Percentiles rank a stretch among this genome's conserved stretches.
Conservation (phyloP, 2,113 vertebrate species). For the Urocynchramus pylzowi region DNA sequence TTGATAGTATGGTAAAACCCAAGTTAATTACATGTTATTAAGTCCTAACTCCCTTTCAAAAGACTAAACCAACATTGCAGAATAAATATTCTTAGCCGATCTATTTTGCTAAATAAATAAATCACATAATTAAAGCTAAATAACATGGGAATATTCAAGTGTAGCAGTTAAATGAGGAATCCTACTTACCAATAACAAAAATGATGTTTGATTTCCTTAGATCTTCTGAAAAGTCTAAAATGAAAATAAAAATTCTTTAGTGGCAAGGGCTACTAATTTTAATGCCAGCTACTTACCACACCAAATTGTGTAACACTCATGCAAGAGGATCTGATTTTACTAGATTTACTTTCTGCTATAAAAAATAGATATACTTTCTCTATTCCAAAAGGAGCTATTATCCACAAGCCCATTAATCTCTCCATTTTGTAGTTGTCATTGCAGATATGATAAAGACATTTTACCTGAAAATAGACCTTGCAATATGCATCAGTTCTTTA, state of each 20-base stretch:
- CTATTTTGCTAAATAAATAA: not conserved
- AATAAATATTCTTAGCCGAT: not conserved
- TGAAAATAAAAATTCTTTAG: constrained; percentile 42
- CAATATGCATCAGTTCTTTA: not conserved
- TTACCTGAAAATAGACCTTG: not conserved
- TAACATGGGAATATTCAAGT: not conserved
- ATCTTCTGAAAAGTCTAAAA: constrained; percentile 77
- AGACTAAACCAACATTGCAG: not conserved
- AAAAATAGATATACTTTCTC: not conserved
- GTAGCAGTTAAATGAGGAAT: not conserved
- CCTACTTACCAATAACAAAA: constrained; percentile 88
- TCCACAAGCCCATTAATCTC: not conserved
- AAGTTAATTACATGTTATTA: not conserved
- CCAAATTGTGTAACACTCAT: not conserved
- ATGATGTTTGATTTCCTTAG: constrained; percentile 87
- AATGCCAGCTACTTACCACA: not conserved
- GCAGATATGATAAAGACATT: not conserved
- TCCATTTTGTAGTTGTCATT: not conserved
- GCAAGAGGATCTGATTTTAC: not conserved
- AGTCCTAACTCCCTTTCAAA: not conserved
- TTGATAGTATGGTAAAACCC: not conserved
- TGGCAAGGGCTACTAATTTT: not conserved
- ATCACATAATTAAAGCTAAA: not conserved
- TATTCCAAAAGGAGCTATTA: not conserved
- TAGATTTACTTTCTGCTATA: not conserved